Evolutionary conservation across 1,140 invertebrate genomes (phyloP).

Genomic region (Pogonomyrmex californicus): DNA sequence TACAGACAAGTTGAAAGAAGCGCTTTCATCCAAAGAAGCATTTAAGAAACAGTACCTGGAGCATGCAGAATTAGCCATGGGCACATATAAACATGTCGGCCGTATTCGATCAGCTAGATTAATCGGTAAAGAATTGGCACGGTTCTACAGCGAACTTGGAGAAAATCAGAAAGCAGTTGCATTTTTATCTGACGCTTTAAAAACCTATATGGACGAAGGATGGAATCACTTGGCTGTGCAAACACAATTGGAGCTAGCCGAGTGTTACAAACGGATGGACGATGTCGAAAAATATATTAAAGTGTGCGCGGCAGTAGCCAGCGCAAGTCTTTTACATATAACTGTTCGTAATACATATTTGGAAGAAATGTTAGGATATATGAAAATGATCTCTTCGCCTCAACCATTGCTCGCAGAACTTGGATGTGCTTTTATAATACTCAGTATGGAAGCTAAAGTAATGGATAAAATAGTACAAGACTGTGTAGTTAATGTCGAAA

Average conservation of each 20-base stretch:
- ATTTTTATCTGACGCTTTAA: constrained; percentile 95
- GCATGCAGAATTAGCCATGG: constrained; percentile 97
- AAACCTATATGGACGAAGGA: constrained; percentile 94
- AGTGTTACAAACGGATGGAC: constrained; percentile 93
- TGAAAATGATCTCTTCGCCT: constrained; percentile 87
- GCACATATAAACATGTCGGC: constrained; percentile 98
- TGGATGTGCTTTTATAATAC: constrained; percentile 85
- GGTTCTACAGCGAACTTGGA: constrained; percentile 95
- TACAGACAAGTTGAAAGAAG: constrained; percentile 95
- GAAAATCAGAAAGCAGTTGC: constrained; percentile 95
- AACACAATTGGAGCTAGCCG: constrained; percentile 94
- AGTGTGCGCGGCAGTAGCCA: constrained; percentile 92
- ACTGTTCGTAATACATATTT: constrained; percentile 92
- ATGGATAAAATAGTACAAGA: constrained; percentile 88
- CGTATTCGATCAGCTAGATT: constrained; percentile 94
- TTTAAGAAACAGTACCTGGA: constrained; percentile 97
- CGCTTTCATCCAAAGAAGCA: constrained; percentile 95
- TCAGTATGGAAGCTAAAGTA: constrained; percentile 86
- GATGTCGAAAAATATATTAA: constrained; percentile 92
- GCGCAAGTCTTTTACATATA: constrained; percentile 91
- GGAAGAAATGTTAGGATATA: constrained; percentile 91
- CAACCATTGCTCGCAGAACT: constrained; percentile 83
- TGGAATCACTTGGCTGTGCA: constrained; percentile 94
- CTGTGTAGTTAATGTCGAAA: constrained; percentile 87
- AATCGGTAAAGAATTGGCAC: constrained; percentile 95